Conservation (phyloP, 2,797 vertebrate species). For the Arctocebus calabarensis region DNA sequence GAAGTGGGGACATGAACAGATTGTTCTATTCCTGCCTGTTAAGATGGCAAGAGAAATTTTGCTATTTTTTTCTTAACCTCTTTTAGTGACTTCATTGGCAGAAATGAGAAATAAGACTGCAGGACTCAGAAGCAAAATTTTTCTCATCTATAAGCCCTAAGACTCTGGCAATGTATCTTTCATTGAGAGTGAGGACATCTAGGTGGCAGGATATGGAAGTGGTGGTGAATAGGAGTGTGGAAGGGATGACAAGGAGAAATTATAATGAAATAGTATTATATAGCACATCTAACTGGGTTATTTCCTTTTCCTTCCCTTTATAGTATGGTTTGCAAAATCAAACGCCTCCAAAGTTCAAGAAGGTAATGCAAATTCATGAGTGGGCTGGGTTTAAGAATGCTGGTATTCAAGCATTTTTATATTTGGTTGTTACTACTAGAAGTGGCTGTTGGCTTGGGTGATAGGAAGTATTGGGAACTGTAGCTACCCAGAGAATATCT, state of each 20-base stretch:
- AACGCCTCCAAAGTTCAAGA: not conserved
- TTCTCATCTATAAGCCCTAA: not conserved
- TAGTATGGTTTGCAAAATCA: not conserved
- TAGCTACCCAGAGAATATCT: not conserved
- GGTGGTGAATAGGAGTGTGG: not conserved
- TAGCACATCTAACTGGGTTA: not conserved
- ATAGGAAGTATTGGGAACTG: not conserved
- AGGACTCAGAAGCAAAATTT: not conserved
- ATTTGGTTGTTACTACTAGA: not conserved
- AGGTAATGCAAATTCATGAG: not conserved
- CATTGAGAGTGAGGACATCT: not conserved
- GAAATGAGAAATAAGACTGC: not conserved
- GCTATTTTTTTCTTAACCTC: slow-evolving; percentile 41
- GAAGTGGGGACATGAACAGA: not conserved
- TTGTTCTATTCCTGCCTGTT: slow-evolving; percentile 52
- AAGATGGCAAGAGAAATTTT: not conserved
- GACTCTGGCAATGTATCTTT: not conserved
- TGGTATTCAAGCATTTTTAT: not conserved
- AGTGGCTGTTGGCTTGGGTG: not conserved
- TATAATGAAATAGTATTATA: not conserved
- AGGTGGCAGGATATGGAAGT: not conserved
- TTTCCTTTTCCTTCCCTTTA: slow-evolving; percentile 21
- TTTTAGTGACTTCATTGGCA: slow-evolving; percentile 36
- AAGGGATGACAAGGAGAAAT: not conserved
- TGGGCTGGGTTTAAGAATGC: not conserved